phyloP scores from a whole-genome alignment of 2,113 vertebrate species.

The Laticauda laticaudata region DNA sequence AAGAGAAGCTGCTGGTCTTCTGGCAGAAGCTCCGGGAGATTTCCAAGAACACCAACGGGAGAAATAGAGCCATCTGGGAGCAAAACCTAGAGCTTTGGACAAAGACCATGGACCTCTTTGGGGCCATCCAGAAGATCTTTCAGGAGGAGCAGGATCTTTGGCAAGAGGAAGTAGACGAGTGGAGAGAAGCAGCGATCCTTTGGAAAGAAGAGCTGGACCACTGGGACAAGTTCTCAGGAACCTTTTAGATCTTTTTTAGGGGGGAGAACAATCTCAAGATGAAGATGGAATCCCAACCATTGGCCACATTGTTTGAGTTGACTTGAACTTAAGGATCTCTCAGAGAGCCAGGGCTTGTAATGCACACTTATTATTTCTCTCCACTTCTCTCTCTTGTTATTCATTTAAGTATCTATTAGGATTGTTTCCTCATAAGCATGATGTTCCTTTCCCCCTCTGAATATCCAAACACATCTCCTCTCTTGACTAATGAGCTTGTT shows the following conservation, averaged over 20 bases:
- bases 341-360: background rate
- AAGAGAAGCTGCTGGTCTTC: slow-evolving; percentile 23
- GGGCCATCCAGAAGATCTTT: background rate
- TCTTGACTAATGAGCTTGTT: background rate
- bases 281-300: background rate
- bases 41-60: slow-evolving; percentile 13
- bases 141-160: background rate
- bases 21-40: background rate
- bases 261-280: background rate
- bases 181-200: background rate
- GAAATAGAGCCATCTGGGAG: background rate
- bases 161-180: background rate
- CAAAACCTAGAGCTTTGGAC: background rate
- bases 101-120: background rate
- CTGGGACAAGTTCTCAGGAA: background rate
- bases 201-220: slow-evolving; percentile 6
- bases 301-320: background rate
- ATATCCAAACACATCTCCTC: background rate
- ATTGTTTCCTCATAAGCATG: background rate
- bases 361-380: background rate
- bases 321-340: background rate
- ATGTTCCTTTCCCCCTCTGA: background rate
- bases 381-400: background rate
- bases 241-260: background rate
- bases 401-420: background rate